phyloP scores from a whole-genome alignment of 2,888 invertebrate genomes.

The Sinotaia quadrata region DNA sequence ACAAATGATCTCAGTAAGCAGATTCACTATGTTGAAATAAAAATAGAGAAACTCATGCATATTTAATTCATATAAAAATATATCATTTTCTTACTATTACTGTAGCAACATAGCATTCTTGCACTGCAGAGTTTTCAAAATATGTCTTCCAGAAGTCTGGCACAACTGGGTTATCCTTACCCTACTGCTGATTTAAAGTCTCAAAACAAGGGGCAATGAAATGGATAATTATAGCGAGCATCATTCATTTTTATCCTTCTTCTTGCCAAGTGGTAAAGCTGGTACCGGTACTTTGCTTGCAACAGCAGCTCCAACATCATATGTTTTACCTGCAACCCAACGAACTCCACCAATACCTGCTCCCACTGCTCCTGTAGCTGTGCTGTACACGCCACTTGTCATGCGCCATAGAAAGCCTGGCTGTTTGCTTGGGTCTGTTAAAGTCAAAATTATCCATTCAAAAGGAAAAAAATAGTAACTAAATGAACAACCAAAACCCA shows the following conservation, averaged over 20 bases:
- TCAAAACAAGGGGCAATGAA: too few relatives aligned
- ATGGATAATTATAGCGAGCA: too few relatives aligned
- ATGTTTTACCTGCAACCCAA: slow-evolving; percentile 69
- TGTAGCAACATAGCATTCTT: too few relatives aligned
- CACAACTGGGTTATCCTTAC: too few relatives aligned
- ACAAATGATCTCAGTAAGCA: too few relatives aligned
- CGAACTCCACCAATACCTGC: slow-evolving; percentile 66
- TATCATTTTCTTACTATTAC: too few relatives aligned
- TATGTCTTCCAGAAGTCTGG: too few relatives aligned
- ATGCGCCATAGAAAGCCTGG: slow-evolving; percentile 65
- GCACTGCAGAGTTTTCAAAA: too few relatives aligned
- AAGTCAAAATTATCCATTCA: neutral
- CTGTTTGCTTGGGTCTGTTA: slow-evolving; percentile 49
- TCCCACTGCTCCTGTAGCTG: slow-evolving; percentile 52
- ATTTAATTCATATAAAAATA: too few relatives aligned
- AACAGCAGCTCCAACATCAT: slow-evolving; percentile 64
- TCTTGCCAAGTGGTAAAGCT: slow-evolving; percentile 50
- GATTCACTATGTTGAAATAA: too few relatives aligned
- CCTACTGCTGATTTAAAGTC: too few relatives aligned
- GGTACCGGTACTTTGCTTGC: slow-evolving; percentile 63
- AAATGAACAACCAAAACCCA: neutral
- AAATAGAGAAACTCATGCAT: too few relatives aligned
- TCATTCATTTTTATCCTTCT: slow-evolving; percentile 69
- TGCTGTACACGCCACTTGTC: slow-evolving; percentile 60
- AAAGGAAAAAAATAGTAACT: neutral